These are phyloP conservation scores for Branchinecta lindahli DNA, from an alignment of 1,140 invertebrate genomes.

Conservation along the genomic window DNA sequence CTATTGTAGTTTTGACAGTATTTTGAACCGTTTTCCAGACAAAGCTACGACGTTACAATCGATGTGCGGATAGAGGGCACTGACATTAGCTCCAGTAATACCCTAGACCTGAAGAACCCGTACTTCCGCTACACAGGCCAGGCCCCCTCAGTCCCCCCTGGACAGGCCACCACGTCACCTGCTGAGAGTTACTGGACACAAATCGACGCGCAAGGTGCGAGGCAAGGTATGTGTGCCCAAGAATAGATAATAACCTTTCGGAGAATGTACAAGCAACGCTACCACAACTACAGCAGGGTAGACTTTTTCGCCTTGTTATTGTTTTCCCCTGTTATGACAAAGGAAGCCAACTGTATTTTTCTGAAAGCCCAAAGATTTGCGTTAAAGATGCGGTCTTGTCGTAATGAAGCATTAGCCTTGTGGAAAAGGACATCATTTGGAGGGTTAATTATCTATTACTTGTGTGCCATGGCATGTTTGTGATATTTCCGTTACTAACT, in stretches of 20 bases:
- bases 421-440: too few relatives aligned
- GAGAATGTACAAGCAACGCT: not conserved
- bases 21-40: slow-evolving; percentile 36
- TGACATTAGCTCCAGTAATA: slow-evolving; percentile 64
- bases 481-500: too few relatives aligned
- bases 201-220: slow-evolving; percentile 53
- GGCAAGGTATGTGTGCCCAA: slow-evolving; percentile 34
- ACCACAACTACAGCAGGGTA: not conserved
- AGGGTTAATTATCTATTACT: too few relatives aligned
- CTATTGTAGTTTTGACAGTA: not conserved
- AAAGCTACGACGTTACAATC: slow-evolving; percentile 98
- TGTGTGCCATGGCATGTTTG: too few relatives aligned
- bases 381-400: too few relatives aligned
- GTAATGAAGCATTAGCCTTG: too few relatives aligned
- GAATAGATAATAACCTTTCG: not conserved
- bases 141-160: slow-evolving; percentile 70
- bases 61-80: slow-evolving; percentile 79
- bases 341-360: too few relatives aligned
- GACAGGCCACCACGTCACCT: slow-evolving; percentile 69
- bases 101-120: slow-evolving; percentile 94
- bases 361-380: too few relatives aligned
- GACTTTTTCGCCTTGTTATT: slow-evolving; percentile 18
- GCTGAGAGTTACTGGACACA: slow-evolving; percentile 81
- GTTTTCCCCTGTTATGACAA: slow-evolving; percentile 24
- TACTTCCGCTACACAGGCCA: slow-evolving; percentile 87